Percentiles rank a stretch among this genome's conserved stretches.
These are phyloP conservation scores for Drosophila kanekoi DNA, from an alignment of 2,888 invertebrate genomes.

Conservation along the genomic window DNA sequence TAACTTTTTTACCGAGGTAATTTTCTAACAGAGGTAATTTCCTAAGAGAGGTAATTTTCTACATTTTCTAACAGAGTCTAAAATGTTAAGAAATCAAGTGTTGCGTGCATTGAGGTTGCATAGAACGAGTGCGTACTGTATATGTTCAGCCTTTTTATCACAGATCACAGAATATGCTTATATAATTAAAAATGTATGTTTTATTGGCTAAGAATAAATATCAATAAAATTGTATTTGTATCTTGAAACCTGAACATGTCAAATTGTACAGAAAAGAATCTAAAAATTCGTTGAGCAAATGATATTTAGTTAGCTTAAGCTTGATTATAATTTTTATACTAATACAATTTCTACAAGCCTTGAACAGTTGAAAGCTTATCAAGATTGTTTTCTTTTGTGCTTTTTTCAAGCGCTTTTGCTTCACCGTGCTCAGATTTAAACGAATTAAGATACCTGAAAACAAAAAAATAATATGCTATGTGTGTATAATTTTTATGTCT, in stretches of 20 bases:
- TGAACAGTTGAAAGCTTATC: no score
- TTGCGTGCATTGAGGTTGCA: no score
- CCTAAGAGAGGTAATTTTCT: no score
- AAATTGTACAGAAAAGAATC: slow-evolving; percentile 13
- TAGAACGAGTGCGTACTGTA: no score
- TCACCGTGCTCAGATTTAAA: slow-evolving; percentile 37
- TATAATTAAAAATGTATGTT: neutral
- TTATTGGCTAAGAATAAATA: slow-evolving; percentile 10
- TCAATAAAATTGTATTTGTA: slow-evolving; percentile 7
- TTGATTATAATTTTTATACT: neutral
- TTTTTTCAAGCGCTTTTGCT: slow-evolving; percentile 1
- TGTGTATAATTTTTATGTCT: slow-evolving; percentile 7
- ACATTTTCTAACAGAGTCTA: no score
- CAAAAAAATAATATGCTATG: slow-evolving; percentile 6
- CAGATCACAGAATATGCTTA: no score
- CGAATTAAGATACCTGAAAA: slow-evolving; percentile 37
- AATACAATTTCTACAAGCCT: neutral
- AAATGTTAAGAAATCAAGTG: no score
- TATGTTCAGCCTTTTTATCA: no score
- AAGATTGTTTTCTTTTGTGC: neutral
- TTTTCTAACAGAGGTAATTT: no score
- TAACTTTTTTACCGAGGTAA: no score
- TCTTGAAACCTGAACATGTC: slow-evolving; percentile 2
- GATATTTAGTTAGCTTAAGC: neutral
- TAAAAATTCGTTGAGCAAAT: no score